Percentiles rank a stretch among this genome's conserved stretches.
phyloP scores from a whole-genome alignment of 2,797 vertebrate species.

The Thamnophis elegans region DNA sequence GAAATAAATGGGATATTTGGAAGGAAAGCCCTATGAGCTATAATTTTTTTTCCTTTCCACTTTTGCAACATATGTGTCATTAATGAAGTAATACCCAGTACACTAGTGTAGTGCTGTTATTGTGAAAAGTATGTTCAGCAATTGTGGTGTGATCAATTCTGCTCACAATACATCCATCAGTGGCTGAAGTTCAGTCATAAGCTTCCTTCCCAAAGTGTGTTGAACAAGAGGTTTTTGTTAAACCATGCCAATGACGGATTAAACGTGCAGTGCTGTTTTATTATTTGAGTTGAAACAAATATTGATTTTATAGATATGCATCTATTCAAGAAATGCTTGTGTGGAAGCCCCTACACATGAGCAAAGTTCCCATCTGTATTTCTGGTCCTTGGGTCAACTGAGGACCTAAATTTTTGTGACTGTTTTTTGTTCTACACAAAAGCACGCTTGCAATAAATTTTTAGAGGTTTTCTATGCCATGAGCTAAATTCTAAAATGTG shows the following conservation, averaged over 20 bases:
- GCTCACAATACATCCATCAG: conserved; percentile 20
- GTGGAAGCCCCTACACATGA: background rate
- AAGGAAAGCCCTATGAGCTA: conserved; percentile 8
- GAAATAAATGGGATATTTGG: conserved; percentile 2
- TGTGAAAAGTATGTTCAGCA: conserved; percentile 5
- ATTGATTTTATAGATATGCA: conserved; percentile 57
- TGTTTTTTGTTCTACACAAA: conserved; percentile 62
- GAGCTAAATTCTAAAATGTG: conserved; percentile 65
- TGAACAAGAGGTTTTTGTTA: conserved; percentile 29
- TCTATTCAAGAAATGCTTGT: conserved; percentile 48
- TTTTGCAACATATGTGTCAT: conserved; percentile 42
- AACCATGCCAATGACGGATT: conserved; percentile 35
- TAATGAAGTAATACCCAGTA: conserved; percentile 33
- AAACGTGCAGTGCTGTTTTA: conserved; percentile 23
- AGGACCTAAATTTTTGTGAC: conserved; percentile 56
- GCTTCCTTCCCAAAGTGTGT: conserved; percentile 10
- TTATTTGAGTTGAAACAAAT: conserved; percentile 17
- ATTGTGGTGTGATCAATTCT: conserved; percentile 6
- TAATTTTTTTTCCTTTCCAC: background rate
- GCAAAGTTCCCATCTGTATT: conserved; percentile 32
- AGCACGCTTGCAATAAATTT: conserved; percentile 66
- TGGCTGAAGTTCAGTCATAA: conserved; percentile 7
- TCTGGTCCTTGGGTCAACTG: conserved; percentile 34
- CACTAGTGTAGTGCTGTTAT: background rate
- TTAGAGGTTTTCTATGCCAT: conserved; percentile 65